These are phyloP conservation scores for Leucoraja ocellata DNA, from an alignment of 2,797 vertebrate genomes.

Conservation along the genomic window DNA sequence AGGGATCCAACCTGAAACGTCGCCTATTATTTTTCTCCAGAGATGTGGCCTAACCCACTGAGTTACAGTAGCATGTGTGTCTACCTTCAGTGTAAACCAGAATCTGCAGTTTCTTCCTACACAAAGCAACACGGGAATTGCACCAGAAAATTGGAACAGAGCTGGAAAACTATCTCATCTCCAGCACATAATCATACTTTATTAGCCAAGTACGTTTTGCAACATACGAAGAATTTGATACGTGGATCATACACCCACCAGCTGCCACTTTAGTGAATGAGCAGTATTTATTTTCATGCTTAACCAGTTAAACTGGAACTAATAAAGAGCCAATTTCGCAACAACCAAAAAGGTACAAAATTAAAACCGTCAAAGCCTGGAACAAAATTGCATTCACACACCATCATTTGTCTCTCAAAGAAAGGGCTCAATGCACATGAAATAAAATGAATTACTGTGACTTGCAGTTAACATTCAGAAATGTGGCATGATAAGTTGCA, in stretches of 20 bases:
- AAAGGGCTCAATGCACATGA: neutral
- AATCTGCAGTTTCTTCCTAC: neutral
- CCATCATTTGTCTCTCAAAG: neutral
- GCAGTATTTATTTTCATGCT: neutral
- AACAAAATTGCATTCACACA: neutral
- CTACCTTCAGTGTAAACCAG: no score
- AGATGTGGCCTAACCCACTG: no score
- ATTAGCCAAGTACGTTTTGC: no score
- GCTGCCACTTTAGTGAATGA: neutral
- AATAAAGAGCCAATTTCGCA: neutral
- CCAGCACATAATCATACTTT: neutral
- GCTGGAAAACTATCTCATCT: neutral
- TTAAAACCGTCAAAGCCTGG: no score
- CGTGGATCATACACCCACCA: no score
- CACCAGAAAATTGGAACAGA: neutral
- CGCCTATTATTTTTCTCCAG: no score
- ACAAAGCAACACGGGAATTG: neutral
- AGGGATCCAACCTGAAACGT: no score
- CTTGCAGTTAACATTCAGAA: neutral
- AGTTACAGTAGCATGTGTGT: no score
- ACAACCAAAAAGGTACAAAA: no score
- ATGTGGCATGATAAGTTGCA: no score
- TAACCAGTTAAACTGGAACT: neutral
- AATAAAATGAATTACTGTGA: neutral
- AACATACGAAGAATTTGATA: no score